Percentiles rank a stretch among this genome's conserved stretches.
Conservation (phyloP, 2,888 invertebrate species). For the Gibbula magus region DNA sequence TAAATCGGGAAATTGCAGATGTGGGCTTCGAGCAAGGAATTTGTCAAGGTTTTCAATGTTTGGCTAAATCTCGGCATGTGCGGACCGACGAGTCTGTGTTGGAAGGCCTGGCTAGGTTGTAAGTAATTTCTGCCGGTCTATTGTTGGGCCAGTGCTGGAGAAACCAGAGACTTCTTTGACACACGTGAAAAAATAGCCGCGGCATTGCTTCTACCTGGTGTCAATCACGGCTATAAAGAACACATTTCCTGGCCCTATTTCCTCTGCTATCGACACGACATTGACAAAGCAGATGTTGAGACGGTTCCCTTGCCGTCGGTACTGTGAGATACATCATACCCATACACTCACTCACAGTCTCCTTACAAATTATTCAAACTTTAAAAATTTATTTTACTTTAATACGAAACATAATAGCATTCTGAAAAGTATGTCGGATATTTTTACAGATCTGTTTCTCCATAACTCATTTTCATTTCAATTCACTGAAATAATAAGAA, state of each 20-base stretch:
- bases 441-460: no score
- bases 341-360: no score
- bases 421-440: no score
- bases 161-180: conserved; percentile 27
- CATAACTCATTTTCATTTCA: no score
- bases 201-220: conserved; percentile 25
- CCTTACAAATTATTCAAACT: no score
- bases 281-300: conserved; percentile 25
- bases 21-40: background rate
- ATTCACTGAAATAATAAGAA: no score
- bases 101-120: background rate
- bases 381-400: no score
- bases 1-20: conserved; percentile 20
- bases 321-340: background rate
- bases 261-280: conserved; percentile 19
- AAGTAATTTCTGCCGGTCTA: conserved; percentile 25
- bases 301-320: background rate
- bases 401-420: background rate
- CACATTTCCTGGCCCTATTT: conserved; percentile 32
- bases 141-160: conserved; percentile 20
- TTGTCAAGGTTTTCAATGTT: conserved; percentile 15
- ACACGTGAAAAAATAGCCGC: conserved; percentile 32
- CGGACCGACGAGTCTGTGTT: background rate
- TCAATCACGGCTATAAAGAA: conserved; percentile 32
- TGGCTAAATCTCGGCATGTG: conserved; percentile 17